Base-by-base conservation (phyloP, 2,797 vertebrate genomes). In the Leptodactylus fallax region DNA sequence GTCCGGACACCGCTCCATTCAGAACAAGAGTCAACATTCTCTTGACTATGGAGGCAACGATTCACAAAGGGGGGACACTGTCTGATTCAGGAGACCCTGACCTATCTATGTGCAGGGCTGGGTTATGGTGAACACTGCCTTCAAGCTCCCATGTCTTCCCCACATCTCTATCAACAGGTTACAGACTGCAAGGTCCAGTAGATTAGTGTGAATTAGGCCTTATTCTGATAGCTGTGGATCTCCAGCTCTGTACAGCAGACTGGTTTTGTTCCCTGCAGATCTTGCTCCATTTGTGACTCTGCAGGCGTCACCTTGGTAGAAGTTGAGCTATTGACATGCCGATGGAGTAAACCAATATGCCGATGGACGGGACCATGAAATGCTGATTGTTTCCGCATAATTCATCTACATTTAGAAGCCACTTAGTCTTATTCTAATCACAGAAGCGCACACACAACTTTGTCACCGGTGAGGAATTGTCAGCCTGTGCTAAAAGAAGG, bases 381-480 rank as follows among this genome's bases (percentile, higher is more conserved):
- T 58, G 51, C 65, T 71, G 81, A 56, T 55, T 60, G 6, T 21
- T 55, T 61, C 27, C 25, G 6, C 12, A 13, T 83, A 36, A 72
- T 56, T 36, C 67, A 55, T 69, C 14, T 69, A 47, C 47, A 55
- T 69, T 82, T 69, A 83, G 65, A 21, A 71, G 65, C 23, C 65
- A 56, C 81, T 83, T 36, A 72, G 65, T 71, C 63, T 71, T 71
- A 27, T 51, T 45, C 65, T 72, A 83, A 83, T 83, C 65, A 83
- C 65, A 71, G 19, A 69, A 69, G 53, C 23, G 36, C 65, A 58
- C 81, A 56, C 51, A 83, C 65, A 72, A 56, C 65, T 83, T 71
- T 83, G 65, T 71, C 81, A 55, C 8, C 10, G 16, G 16, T 83
- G 51, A 58, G 25, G 65, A 71, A 71, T 83, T n/a, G 51, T 45